Evolutionary conservation across 1,140 invertebrate genomes (phyloP), one percentile per base, ranked within the genome.

Genomic region (Epicauta chinensis): DNA sequence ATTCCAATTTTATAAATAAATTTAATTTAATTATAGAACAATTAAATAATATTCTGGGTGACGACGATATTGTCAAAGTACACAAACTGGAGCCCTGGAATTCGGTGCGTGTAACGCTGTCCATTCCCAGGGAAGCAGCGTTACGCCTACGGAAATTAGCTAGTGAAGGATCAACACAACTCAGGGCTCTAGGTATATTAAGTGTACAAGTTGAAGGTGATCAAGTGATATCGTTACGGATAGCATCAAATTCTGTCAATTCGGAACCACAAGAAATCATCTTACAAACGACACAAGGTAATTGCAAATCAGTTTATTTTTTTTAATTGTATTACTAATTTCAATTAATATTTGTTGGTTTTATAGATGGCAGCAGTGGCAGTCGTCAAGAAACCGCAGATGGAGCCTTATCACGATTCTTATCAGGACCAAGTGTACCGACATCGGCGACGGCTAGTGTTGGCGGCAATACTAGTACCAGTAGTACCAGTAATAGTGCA

Each of bases 21-120:
- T 82, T 90, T 64, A 75, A 83, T 65, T 67, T 74, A 51, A 81
- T 89, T 63, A 76, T 87, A 47, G 74, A 77, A 63, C 76, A 77
- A 62, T 78, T 91, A 43, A 79, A 83, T 68, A 75, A 75, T 71
- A 73, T 88, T 62, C 74, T 89, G 56, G 81, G 80, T 58, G 79
- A 80, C 75, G 32, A 34, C 10, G 32, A 23, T 23, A 81, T 83
- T 84, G 74, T 76, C 55, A 75, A 80, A 69, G 71, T 73, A 42
- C 80, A 81, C 59, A 90, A 97, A 80, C 88, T 97, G 76, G 93
- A 98, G 81, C 93, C 93, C 80, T 97, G 93, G 93, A 95, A 97
- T 77, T 93, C 91, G 66, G 93, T 97, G 60, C 84, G 91, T 74
- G 92, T 97, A 69, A 97, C 93, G 73, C 89, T 97, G 77, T 93